A percentile compares a stretch with the other conserved stretches of the same genome.
phyloP scores from a whole-genome alignment of 2,797 vertebrate species.

The Octomys mimax region DNA sequence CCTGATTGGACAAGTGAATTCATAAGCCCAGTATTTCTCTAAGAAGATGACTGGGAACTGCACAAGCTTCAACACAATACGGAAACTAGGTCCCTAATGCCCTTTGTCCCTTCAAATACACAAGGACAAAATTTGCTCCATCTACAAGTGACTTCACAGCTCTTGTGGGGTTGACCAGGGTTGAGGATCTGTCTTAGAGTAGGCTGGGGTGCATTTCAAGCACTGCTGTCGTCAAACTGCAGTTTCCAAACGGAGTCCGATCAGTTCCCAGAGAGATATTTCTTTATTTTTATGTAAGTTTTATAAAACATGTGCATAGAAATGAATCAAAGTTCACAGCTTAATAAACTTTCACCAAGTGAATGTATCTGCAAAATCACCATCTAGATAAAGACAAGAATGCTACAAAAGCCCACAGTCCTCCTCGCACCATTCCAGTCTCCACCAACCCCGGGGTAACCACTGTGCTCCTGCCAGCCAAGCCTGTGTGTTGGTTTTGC shows the following conservation, averaged over 20 bases:
- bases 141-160: neutral
- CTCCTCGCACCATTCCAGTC: neutral
- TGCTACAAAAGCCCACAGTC: neutral
- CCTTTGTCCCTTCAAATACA: neutral
- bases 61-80: neutral
- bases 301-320: neutral
- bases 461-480: neutral
- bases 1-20: neutral
- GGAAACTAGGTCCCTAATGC: no score
- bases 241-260: neutral
- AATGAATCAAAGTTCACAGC: neutral
- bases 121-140: neutral
- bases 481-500: neutral
- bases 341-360: neutral
- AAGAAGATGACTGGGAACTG: neutral
- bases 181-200: neutral
- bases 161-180: neutral
- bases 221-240: neutral
- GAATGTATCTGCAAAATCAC: neutral
- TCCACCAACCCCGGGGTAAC: neutral
- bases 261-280: neutral
- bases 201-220: neutral
- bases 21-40: slow-evolving; percentile 19
- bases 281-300: neutral
- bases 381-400: neutral